A percentile compares a stretch with the other conserved stretches of the same genome.
phyloP scores from a whole-genome alignment of 2,797 vertebrate species.

The Fistularia tabacaria region DNA sequence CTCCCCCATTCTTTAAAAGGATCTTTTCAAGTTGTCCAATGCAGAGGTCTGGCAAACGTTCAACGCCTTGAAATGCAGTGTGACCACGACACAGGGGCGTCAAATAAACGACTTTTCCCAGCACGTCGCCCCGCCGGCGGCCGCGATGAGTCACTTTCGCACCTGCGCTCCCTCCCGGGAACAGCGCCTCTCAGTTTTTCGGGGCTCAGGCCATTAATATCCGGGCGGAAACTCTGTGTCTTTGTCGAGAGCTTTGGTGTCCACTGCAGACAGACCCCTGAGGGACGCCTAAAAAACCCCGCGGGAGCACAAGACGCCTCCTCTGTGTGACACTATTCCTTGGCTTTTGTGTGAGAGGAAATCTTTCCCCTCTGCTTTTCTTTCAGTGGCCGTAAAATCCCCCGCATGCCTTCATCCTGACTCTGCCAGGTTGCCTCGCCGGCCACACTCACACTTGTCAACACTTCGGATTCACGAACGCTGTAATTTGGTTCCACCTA shows the following conservation, averaged over 20 bases:
- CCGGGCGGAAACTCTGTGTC: conserved; percentile 15
- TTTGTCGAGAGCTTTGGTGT: conserved; percentile 47
- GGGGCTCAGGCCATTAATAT: conserved; percentile 24
- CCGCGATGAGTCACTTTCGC: conserved; percentile 49
- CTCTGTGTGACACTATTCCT: conserved; percentile 26
- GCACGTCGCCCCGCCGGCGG: conserved; percentile 20
- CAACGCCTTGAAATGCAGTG: conserved; percentile 39
- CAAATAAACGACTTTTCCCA: conserved; percentile 53
- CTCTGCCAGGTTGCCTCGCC: conserved; percentile 43
- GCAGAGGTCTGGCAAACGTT: conserved; percentile 51
- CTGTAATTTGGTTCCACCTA: conserved; percentile 53
- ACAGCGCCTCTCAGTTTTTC: conserved; percentile 28
- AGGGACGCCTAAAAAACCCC: conserved; percentile 49
- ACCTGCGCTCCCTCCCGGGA: conserved; percentile 47
- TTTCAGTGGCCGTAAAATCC: conserved; percentile 52
- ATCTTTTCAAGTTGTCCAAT: conserved; percentile 37
- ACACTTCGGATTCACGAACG: conserved; percentile 58
- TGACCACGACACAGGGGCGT: conserved; percentile 38
- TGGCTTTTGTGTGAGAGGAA: conserved; percentile 48
- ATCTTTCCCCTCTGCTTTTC: conserved; percentile 45
- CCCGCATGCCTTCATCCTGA: conserved; percentile 60
- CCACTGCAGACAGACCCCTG: conserved; percentile 35
- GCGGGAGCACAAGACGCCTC: conserved; percentile 36
- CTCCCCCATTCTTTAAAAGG: conserved; percentile 15
- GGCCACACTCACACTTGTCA: conserved; percentile 55